A percentile compares a stretch with the other conserved stretches of the same genome.
Evolutionary conservation across 1,140 invertebrate species (phyloP).

Genomic region (Whitmania pigra): DNA sequence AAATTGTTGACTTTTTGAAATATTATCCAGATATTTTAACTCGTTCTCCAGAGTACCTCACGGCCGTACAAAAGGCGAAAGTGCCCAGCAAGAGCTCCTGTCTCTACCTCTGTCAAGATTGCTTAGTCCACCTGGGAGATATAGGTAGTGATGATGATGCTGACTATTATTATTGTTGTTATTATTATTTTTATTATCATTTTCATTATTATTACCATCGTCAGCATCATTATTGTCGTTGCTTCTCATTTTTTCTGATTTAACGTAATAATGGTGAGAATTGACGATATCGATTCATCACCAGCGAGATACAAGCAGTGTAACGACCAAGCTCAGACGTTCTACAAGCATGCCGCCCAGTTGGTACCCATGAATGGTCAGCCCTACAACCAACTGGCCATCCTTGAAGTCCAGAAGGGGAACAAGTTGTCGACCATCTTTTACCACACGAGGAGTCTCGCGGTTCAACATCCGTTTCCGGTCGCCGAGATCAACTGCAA

Average conservation of each 20-base stretch:
- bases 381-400: conserved; percentile 72
- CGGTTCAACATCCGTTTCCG: conserved; percentile 67
- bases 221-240: too few relatives aligned
- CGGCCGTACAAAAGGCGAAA: conserved; percentile 41
- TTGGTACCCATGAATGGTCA: conserved; percentile 58
- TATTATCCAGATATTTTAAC: too few relatives aligned
- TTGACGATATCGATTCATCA: conserved; percentile 10
- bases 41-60: conserved; percentile 32
- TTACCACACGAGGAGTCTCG: conserved; percentile 65
- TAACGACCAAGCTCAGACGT: conserved; percentile 62
- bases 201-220: too few relatives aligned
- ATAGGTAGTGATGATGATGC: conserved; percentile 42
- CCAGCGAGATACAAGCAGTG: conserved; percentile 64
- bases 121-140: conserved; percentile 71
- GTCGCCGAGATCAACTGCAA: conserved; percentile 65
- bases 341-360: conserved; percentile 66
- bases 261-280: background rate
- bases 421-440: conserved; percentile 67
- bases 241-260: too few relatives aligned
- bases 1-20: too few relatives aligned
- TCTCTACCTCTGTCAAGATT: conserved; percentile 71
- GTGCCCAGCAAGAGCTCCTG: conserved; percentile 58
- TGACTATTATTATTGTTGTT: background rate
- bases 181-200: conserved; percentile 8
- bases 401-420: conserved; percentile 64